A percentile compares a stretch with the other conserved stretches of the same genome.
These are phyloP conservation scores for Sphaeridia pumilis DNA, from an alignment of 2,888 invertebrate genomes.

Conservation along the genomic window DNA sequence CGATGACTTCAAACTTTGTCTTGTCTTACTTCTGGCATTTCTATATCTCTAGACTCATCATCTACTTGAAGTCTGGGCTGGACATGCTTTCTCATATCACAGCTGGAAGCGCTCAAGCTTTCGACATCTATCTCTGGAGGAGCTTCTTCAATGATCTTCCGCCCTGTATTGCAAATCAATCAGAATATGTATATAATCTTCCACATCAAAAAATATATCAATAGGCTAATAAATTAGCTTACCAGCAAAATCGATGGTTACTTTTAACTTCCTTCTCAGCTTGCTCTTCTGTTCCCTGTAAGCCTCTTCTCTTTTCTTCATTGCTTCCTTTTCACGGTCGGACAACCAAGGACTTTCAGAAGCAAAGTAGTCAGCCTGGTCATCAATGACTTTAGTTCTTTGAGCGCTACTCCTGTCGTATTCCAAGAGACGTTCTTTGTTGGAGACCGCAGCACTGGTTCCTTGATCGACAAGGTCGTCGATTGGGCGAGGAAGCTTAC, in stretches of 20 bases:
- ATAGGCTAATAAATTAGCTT: no score
- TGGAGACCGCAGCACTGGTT: slow-evolving; percentile 59
- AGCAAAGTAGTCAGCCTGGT: slow-evolving; percentile 82
- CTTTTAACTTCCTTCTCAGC: slow-evolving; percentile 51
- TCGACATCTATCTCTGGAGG: slow-evolving; percentile 37
- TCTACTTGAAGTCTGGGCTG: no score
- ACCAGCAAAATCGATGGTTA: slow-evolving; percentile 65
- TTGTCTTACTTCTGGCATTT: no score
- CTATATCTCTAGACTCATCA: no score
- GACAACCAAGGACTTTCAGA: slow-evolving; percentile 69
- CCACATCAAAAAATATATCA: no score
- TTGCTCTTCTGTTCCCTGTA: slow-evolving; percentile 57
- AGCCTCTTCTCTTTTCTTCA: slow-evolving; percentile 55
- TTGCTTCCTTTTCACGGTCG: slow-evolving; percentile 53
- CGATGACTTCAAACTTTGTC: no score
- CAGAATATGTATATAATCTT: no score
- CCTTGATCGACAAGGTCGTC: slow-evolving; percentile 39
- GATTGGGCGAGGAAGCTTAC: slow-evolving; percentile 19
- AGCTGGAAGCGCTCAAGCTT: slow-evolving; percentile 6
- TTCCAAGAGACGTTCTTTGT: slow-evolving; percentile 68
- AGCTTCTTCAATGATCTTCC: slow-evolving; percentile 45
- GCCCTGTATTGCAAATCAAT: slow-evolving; percentile 35
- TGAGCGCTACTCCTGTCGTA: slow-evolving; percentile 60
- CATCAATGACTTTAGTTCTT: slow-evolving; percentile 65
- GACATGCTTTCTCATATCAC: background rate